Base-by-base conservation (phyloP, 2,888 invertebrate genomes). In the Drosophila acutilabella region DNA sequence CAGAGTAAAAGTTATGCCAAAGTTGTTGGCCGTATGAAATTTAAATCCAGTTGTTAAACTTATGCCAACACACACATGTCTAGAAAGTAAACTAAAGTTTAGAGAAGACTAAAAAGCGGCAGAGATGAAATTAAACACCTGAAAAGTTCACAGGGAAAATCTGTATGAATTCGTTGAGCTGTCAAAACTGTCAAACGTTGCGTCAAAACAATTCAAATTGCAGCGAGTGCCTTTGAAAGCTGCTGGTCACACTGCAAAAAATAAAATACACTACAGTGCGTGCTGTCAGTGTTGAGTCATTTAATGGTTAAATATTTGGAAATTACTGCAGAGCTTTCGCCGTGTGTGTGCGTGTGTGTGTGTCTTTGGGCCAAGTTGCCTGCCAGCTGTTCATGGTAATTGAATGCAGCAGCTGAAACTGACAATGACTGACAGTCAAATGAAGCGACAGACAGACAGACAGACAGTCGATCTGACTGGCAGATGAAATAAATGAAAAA, bases 221-320 rank as follows among this genome's bases (percentile, higher is more conserved):
- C 33, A 33, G 44, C 6, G 26, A 36, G 26, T 60, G 61, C 56
- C 59, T 67, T 38, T 61, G 70, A 62, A 38, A 59, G 52, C 50
- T 38, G 52, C 48, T 14, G 60, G 56, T 14, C 38, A 48, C 40
- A 50, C 38, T 42, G 33, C 68, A 57, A 38, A 7, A 48, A 11
- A 30, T 48, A 47, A 8, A 14, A 16, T 23, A 16, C 4, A 38
- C 16, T 18, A 13, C 51, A 57, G 58, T 23, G 40, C 50, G 56
- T 59, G 75, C 79, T 78, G 78, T 78, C 79, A 78, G 76, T 79
- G 64, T 65, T 73, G 67, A 70, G 69, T 68, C 76, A 79, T 78
- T 86, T 84, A 86, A 83, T 86, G 84, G 87, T 78, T 78, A 70
- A 79, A 86, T 67, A 82, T 60, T 71, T 57, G 13, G 51, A 13